These are phyloP conservation scores for Romanogobio albipinnatus DNA, from an alignment of 2,113 vertebrate genomes.

Conservation along the genomic window DNA sequence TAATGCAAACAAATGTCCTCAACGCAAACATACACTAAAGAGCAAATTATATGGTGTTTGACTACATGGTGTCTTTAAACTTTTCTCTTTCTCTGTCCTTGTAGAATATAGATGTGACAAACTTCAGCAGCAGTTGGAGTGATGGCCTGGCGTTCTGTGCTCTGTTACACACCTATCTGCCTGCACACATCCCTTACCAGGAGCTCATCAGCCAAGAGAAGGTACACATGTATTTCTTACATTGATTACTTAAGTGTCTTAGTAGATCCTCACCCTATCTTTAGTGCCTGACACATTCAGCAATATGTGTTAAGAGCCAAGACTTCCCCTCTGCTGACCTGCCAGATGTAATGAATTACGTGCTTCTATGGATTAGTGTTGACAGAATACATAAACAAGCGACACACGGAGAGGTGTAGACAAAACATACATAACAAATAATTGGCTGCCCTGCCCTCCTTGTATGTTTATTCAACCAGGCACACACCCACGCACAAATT, in stretches of 20 bases:
- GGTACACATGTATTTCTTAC: constrained; percentile 65
- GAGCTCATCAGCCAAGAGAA: constrained; percentile 91
- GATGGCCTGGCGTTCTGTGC: constrained; percentile 91
- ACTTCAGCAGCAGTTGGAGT: constrained; percentile 96
- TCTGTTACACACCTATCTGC: constrained; percentile 88
- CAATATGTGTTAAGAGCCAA: constrained; percentile 33
- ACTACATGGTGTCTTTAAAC: neutral
- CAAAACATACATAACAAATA: constrained; percentile 40
- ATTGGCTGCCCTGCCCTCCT: neutral
- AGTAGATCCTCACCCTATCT: neutral
- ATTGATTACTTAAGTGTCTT: neutral
- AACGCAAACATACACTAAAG: neutral
- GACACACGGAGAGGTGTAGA: constrained; percentile 22
- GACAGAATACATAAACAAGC: constrained; percentile 42
- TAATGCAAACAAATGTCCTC: neutral
- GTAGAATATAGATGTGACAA: constrained; percentile 92
- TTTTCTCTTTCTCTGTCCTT: neutral
- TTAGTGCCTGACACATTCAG: constrained; percentile 18
- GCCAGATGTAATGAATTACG: constrained; percentile 36
- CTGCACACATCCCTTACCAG: constrained; percentile 91
- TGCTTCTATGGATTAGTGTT: constrained; percentile 14
- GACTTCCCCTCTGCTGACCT: constrained; percentile 7
- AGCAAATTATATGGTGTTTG: neutral
- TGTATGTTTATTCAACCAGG: neutral
- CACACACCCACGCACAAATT: constrained; percentile 6